Evolutionary conservation across 2,113 vertebrate species (phyloP), one percentile per base, ranked within the genome.

Genomic region (Capra hircus): DNA sequence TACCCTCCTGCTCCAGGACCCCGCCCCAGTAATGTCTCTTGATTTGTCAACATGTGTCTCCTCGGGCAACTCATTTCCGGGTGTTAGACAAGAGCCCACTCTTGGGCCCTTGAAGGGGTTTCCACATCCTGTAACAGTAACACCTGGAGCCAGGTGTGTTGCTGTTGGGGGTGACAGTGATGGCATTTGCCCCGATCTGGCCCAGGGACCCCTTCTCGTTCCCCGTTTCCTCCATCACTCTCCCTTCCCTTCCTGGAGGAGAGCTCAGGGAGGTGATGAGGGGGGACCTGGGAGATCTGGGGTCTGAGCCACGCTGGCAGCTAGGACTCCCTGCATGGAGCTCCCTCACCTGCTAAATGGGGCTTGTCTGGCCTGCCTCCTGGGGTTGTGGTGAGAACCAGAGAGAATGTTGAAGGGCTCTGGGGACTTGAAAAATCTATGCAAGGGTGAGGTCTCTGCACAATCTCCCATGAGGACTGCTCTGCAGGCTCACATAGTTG

Each of bases 391-490:
- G 40, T n/a, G 53, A 87, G 71, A 53, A 30, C 45, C 3, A 2
- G 23, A 27, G 10, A 82, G 95, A 53, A 52, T 17, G 60, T 11
- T 25, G 8, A n/a, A 3, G 25, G 21, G 55, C 80, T 77, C 67
- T 59, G 88, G 97, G 97, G 98, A 98, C 97, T 67, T 40, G 19
- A 40, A 74, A 14, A 43, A 55, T 57, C 85, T 36, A 17, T 33
- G 43, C 30, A 40, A 81, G 91, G 27, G 28, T 28, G 15, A 71
- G 71, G 21, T 45, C 87, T 53, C 3, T 2, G 17, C 50, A 4
- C 25, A 80, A 59, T n/a, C 30, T 87, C 77, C 30, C n/a, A 15
- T 0, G 4, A 59, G 87, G 40, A 17, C 5, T 57, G 71, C 57
- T 48, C 25, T 11, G 36, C 33, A 50, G 85, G 59, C n/a, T 71